Conservation (phyloP, 2,113 vertebrate species). For the Todiramphus saurophagus region DNA sequence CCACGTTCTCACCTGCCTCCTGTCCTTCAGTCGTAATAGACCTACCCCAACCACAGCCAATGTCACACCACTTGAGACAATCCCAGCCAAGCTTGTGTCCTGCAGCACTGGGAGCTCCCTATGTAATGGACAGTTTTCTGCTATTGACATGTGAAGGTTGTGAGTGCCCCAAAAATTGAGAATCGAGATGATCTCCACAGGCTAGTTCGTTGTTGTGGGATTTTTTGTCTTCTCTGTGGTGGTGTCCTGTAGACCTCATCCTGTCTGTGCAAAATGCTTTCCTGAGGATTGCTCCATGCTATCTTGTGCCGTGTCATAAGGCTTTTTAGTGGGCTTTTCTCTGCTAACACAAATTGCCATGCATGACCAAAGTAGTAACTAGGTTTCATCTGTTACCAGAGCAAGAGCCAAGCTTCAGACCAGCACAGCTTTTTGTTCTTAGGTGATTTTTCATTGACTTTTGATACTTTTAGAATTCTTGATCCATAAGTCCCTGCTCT, state of each 20-base stretch:
- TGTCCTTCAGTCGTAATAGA: neutral
- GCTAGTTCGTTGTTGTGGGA: neutral
- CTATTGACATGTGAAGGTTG: neutral
- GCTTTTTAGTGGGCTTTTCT: neutral
- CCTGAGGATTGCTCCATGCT: neutral
- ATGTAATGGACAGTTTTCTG: neutral
- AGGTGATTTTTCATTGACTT: neutral
- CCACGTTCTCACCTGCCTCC: neutral
- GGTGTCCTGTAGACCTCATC: conserved; percentile 22
- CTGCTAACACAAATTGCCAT: neutral
- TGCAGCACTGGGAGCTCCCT: neutral
- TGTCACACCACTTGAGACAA: neutral
- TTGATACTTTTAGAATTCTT: neutral
- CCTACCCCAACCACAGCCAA: neutral
- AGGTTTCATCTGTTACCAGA: neutral
- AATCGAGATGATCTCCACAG: neutral
- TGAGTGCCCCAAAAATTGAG: neutral
- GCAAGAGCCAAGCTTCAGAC: neutral
- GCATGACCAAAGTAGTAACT: neutral
- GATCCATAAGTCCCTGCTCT: neutral
- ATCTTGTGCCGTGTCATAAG: neutral
- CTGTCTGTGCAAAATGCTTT: conserved; percentile 17
- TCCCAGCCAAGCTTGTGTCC: neutral
- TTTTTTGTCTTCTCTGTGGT: conserved; percentile 1
- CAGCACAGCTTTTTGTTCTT: neutral